A percentile compares a stretch with the other conserved stretches of the same genome.
Evolutionary conservation across 2,888 invertebrate species (phyloP).

Genomic region (Lepas anatifera): DNA sequence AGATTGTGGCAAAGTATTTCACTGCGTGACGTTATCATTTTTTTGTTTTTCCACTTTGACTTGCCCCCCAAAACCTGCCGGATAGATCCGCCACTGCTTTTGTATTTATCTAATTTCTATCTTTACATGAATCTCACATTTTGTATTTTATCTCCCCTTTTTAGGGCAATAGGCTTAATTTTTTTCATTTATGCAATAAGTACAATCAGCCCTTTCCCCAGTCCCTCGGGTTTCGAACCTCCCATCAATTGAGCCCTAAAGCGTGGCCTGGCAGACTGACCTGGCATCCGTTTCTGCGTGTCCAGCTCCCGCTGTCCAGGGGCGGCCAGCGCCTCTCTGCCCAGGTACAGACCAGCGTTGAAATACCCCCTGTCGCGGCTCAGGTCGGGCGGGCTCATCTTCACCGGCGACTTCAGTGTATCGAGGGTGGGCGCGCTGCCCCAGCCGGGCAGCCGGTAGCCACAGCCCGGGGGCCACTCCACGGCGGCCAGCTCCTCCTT

Average conservation of each 20-base stretch:
- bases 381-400: background rate
- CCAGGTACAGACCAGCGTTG: background rate
- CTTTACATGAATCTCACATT: too few relatives aligned
- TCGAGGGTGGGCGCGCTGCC: background rate
- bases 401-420: background rate
- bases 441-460: conserved; percentile 7
- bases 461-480: background rate
- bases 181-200: too few relatives aligned
- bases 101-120: too few relatives aligned
- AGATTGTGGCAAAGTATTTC: too few relatives aligned
- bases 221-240: background rate
- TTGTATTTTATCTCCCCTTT: too few relatives aligned
- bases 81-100: too few relatives aligned
- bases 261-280: background rate
- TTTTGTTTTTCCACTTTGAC: too few relatives aligned
- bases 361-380: background rate
- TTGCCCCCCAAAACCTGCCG: too few relatives aligned
- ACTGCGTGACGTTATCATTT: too few relatives aligned
- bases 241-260: background rate
- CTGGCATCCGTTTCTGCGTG: background rate
- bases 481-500: conserved; percentile 6
- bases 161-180: too few relatives aligned
- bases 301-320: background rate
- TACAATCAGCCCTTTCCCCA: background rate
- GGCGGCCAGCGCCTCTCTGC: background rate